Conservation (phyloP, 1,140 invertebrate genomes). For the Papilio machaon region DNA sequence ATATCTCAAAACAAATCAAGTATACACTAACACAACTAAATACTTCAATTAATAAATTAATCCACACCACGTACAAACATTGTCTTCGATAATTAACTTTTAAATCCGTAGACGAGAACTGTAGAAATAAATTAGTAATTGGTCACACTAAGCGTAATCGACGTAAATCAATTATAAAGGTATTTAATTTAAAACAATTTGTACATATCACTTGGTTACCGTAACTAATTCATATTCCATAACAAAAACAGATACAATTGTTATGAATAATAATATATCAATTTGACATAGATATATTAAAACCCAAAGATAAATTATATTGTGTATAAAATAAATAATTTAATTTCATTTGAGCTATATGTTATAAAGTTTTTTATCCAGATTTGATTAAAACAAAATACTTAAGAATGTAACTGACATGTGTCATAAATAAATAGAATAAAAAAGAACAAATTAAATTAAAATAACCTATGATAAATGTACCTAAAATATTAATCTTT, state of each 20-base stretch:
- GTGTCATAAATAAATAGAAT: too few relatives aligned
- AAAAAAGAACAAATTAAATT: too few relatives aligned
- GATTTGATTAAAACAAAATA: too few relatives aligned
- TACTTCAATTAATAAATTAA: constrained; percentile 47
- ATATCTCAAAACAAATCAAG: constrained; percentile 46
- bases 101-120: constrained; percentile 49
- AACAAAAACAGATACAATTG: too few relatives aligned
- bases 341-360: too few relatives aligned
- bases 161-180: constrained; percentile 48
- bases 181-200: constrained; percentile 42
- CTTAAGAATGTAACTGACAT: too few relatives aligned
- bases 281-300: background rate
- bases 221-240: constrained; percentile 48
- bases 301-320: background rate
- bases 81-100: constrained; percentile 54
- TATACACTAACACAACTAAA: constrained; percentile 40
- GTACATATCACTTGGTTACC: constrained; percentile 49
- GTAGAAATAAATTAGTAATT: constrained; percentile 56
- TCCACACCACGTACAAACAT: constrained; percentile 75
- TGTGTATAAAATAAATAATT: too few relatives aligned
- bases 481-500: too few relatives aligned
- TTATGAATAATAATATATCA: background rate
- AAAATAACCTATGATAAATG: too few relatives aligned
- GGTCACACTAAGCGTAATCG: constrained; percentile 49
- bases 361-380: too few relatives aligned